Base-by-base conservation (phyloP, 2,797 vertebrate species). In the Sebastes cheni region DNA sequence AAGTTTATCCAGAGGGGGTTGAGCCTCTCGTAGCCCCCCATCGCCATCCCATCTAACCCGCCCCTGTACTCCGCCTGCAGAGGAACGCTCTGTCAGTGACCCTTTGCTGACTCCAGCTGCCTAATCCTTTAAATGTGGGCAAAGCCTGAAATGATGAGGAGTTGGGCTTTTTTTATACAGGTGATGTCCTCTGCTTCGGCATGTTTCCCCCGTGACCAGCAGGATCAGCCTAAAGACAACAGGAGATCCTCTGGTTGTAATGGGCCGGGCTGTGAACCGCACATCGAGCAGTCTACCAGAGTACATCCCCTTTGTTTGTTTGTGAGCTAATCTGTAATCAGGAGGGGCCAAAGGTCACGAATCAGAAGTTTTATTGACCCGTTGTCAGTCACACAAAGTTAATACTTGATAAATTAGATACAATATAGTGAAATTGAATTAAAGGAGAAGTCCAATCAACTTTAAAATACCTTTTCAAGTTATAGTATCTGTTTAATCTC, bases 101-200 rank as follows among this genome's bases (percentile, higher is more conserved):
- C 93, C 85, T 87, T 82, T 23, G 34, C 90, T 92, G 91, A 92
- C 91, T 92, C 85, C 14, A n/a, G 68, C 82, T 66, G 68, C 86
- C 42, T 91, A 90, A 95, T 92, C 90, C 91, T 89, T 89, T 92
- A 93, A 94, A 92, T 87, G 87, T 92, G 89, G 85, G 84, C 78
- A 93, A 93, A 94, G 92, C 88, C 91, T 86, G 83, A 93, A 92
- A 92, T 93, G 92, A 94, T 91, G 89, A 93, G 93, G 89, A 92
- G 84, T 67, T 77, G 67, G 80, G 59, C 68, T 83, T 86, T 78
- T 83, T 86, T 82, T 65, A 86, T 88, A 79, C 88, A 93, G 91
- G 88, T 93, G 87, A 93, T 89, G 90, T 88, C 88, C 75, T 88
- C 54, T 80, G 68, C 84, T 77, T 91, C 75, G 80, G 46, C 34